Percentiles rank a stretch among this genome's conserved stretches.
Conservation (phyloP, 2,113 vertebrate genomes). For the Pterocles orientalis region DNA sequence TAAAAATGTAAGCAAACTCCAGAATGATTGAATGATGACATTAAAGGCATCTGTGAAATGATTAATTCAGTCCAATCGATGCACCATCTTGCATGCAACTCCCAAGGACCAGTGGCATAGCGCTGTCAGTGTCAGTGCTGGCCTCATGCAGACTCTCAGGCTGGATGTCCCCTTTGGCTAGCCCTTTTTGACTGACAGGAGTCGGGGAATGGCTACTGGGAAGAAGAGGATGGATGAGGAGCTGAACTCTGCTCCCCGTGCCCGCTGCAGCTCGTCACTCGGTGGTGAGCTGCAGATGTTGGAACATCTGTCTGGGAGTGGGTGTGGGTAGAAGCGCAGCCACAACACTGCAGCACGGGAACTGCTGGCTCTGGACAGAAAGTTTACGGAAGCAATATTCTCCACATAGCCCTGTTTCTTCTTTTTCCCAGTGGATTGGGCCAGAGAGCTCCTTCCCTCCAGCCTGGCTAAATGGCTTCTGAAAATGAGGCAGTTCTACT, state of each 20-base stretch:
- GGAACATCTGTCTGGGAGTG: neutral
- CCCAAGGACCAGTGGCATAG: rapidly evolving
- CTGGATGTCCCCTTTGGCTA: neutral
- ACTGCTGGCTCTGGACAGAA: neutral
- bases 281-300: neutral
- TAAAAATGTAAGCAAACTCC: neutral
- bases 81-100: neutral
- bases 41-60: neutral
- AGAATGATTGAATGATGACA: neutral
- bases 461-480: neutral
- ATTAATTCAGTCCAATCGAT: neutral
- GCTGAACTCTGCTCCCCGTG: neutral
- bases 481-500: neutral
- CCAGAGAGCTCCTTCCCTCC: neutral
- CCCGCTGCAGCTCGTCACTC: rapidly evolving
- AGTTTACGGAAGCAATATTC: neutral
- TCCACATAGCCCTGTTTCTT: neutral
- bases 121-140: neutral
- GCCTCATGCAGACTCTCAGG: neutral
- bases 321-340: rapidly evolving
- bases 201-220: neutral
- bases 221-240: neutral
- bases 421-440: neutral
- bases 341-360: rapidly evolving
- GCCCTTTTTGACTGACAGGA: neutral